Evolutionary conservation across 2,113 vertebrate genomes (phyloP), one percentile per base, ranked within the genome.

Genomic region (Arenaria interpres): DNA sequence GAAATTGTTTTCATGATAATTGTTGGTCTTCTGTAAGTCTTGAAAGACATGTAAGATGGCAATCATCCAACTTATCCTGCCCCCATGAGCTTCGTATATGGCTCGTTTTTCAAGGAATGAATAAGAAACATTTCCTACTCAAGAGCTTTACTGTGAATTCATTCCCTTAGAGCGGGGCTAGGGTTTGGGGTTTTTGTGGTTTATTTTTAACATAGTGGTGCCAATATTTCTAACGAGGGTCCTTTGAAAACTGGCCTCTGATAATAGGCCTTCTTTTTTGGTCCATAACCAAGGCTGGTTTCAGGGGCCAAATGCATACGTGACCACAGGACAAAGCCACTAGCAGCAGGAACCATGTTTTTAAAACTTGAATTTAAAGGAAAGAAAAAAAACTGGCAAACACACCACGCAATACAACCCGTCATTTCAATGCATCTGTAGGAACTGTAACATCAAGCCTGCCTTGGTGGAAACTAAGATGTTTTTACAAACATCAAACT

Each of bases 231-330:
- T 54, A 86, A 45, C 0, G 4, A 86, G 27, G 28, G 23, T 5
- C 13, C 30, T 69, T 18, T 62, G 32, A 90, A 88, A 89, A 66
- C 33, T 27, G 32, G 17, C 30, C 2, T 17, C 39, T 74, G 20
- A 25, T 46, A 78, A 7, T 4, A 72, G 12, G 12, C 12, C 66
- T 33, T 14, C 18, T 77, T 68, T 85, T 60, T 57, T 66, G 33
- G 15, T 64, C 75, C 25, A 35, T 23, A 56, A 27, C 3, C 19
- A 53, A 41, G 6, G 5, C 0, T 79, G n/a, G 22, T 69, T 88
- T 80, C 27, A 68, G 46, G 15, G 28, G 28, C 24, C 48, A 80
- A 32, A 30, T 53, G 39, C 4, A 0, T 33, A 46, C 0, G 0
- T 20, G 25, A 75, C 12, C 27, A 46, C 5, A 41, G 35, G 32